phyloP scores from a whole-genome alignment of 2,113 vertebrate genomes.

The Indri indri region DNA sequence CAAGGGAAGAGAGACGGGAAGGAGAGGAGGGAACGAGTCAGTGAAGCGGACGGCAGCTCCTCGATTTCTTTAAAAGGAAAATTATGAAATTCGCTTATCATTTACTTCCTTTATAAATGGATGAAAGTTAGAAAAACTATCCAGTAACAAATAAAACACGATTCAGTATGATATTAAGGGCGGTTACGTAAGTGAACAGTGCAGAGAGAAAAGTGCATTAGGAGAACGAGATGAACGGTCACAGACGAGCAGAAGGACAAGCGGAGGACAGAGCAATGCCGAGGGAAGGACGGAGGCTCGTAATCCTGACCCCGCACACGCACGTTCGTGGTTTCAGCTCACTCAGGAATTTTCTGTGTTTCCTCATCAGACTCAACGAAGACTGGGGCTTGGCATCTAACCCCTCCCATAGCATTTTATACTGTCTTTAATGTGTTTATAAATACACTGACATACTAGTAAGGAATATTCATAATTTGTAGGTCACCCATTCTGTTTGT shows the following conservation, averaged over 20 bases:
- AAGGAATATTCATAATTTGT: neutral
- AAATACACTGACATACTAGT: neutral
- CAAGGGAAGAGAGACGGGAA: neutral
- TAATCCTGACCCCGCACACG: neutral
- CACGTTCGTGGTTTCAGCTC: neutral
- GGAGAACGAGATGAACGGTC: neutral
- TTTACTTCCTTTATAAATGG: slow-evolving; percentile 4
- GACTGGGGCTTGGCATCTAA: neutral
- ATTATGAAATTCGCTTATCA: neutral
- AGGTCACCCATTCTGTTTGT: neutral
- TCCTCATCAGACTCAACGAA: neutral
- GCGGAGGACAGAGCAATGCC: neutral
- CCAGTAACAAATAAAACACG: neutral
- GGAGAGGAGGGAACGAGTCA: neutral
- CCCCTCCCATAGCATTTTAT: neutral
- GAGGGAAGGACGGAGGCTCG: neutral
- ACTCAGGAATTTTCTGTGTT: neutral
- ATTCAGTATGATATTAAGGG: neutral
- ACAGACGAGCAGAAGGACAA: neutral
- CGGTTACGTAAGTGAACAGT: neutral
- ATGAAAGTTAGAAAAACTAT: neutral
- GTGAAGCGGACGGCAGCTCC: neutral
- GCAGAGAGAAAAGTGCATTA: neutral
- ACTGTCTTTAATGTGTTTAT: neutral
- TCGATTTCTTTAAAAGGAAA: slow-evolving; percentile 28